A percentile compares a stretch with the other conserved stretches of the same genome.
Conservation (phyloP, 2,888 invertebrate genomes). For the Tetragnatha montana region DNA sequence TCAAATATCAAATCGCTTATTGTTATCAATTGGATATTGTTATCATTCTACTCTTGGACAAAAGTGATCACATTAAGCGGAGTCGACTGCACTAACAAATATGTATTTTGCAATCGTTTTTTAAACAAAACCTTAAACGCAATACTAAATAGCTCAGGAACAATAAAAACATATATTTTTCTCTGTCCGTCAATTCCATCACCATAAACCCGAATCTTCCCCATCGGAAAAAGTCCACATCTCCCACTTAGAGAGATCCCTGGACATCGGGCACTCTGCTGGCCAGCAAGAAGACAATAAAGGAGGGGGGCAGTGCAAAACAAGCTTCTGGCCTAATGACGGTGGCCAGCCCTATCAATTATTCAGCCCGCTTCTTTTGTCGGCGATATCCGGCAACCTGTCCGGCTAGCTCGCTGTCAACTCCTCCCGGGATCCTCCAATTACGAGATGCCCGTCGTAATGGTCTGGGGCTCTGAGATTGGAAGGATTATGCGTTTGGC, state of each 20-base stretch:
- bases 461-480: slow-evolving; percentile 35
- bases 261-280: not conserved
- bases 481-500: slow-evolving; percentile 21
- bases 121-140: no score
- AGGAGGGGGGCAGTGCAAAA: not conserved
- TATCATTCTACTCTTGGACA: no score
- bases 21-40: no score
- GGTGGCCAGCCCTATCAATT: slow-evolving; percentile 31
- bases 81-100: no score
- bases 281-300: not conserved
- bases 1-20: no score
- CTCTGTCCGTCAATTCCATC: no score
- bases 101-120: no score
- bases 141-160: no score
- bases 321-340: slow-evolving; percentile 15
- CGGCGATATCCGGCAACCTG: slow-evolving; percentile 17
- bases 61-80: no score
- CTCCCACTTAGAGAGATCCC: not conserved
- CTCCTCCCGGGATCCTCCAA: slow-evolving; percentile 43
- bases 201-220: no score
- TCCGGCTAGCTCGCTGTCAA: slow-evolving; percentile 43
- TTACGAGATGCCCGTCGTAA: slow-evolving; percentile 52
- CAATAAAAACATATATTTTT: no score
- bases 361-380: slow-evolving; percentile 43
- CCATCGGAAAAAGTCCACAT: not conserved